phyloP scores from a whole-genome alignment of 2,888 invertebrate species.

The Autographa pulchrina region DNA sequence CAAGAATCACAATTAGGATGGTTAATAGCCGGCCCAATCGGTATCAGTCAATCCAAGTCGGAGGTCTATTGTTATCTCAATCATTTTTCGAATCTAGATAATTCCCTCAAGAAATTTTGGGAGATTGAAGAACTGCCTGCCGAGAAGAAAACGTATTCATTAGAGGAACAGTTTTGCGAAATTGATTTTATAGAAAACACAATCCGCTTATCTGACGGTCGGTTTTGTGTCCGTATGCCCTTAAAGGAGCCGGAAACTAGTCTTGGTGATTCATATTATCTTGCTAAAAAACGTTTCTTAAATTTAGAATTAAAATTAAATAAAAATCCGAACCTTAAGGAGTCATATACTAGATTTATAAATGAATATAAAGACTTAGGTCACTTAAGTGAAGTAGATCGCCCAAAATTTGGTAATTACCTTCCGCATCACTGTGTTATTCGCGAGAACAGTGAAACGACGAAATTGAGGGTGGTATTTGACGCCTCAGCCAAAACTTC shows the following conservation, averaged over 20 bases:
- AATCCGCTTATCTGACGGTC: constrained; percentile 1
- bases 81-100: constrained; percentile 1
- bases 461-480: neutral
- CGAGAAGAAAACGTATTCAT: neutral
- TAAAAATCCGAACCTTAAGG: constrained; percentile 18
- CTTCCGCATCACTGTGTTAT: constrained; percentile 9
- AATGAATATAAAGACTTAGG: constrained; percentile 15
- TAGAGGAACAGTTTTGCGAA: constrained; percentile 10
- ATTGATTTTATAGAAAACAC: constrained; percentile 7
- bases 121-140: constrained; percentile 8
- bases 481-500: neutral
- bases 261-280: neutral
- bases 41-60: constrained; percentile 3
- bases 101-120: constrained; percentile 9
- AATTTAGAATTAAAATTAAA: constrained; percentile 15
- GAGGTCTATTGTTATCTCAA: constrained; percentile 6
- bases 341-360: constrained; percentile 10
- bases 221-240: constrained; percentile 5
- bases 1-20: constrained; percentile 3
- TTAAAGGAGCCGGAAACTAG: constrained; percentile 3
- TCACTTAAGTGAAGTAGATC: constrained; percentile 11
- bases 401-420: constrained; percentile 1
- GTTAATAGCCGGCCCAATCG: constrained; percentile 1
- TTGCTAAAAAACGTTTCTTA: constrained; percentile 10
- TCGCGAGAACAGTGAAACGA: constrained; percentile 6